Evolutionary conservation across 2,888 invertebrate genomes (phyloP), one percentile per base, ranked within the genome.

Genomic region (Nesidiocoris tenuis): DNA sequence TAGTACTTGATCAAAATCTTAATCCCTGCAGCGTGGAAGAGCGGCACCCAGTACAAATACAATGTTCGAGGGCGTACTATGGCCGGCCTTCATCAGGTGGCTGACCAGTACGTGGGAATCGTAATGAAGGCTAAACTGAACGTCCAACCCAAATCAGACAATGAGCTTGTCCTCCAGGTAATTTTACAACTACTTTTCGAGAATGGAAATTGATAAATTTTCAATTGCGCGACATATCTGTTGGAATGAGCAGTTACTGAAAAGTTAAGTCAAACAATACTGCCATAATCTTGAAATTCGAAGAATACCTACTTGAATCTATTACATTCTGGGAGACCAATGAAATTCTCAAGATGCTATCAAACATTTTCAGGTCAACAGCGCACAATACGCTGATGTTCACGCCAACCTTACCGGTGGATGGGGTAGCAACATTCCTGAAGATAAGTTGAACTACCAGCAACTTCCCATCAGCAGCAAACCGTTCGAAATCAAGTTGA

Each of bases 401-500:
- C 86, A 88, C 80, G 84, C 85, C 56, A 81, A 86, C 17, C 82
- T 90, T 22, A 83, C 85, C 0, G 67, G 54, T 12, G 79, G 79
- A 22, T 79, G 79, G 79, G 57, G 56, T 3, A 64, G 72, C 19
- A 79, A 83, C 19, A 84, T 88, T 77, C 84, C 86, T 0, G 85
- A 86, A 17, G 80, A 83, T 55, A 80, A 86, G 79, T 83, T 90
- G 19, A 84, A 85, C 76, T 89, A 86, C 82, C 83, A 87, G 78
- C 83, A 85, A 1, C 84, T 89, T n/a, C 84, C 86, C 17, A 82
- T 88, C 71, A 84, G 87, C 74, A 85, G 86, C 54, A 85, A 87
- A 75, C 86, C 88, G 0, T 91, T 91, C 83, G 86, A 89, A 82
- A 86, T 91, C 79, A 82, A 83, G 21, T 82, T 88, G 77, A 84